Base-by-base conservation (phyloP, 2,888 invertebrate genomes). In the Melitaea athalia region DNA sequence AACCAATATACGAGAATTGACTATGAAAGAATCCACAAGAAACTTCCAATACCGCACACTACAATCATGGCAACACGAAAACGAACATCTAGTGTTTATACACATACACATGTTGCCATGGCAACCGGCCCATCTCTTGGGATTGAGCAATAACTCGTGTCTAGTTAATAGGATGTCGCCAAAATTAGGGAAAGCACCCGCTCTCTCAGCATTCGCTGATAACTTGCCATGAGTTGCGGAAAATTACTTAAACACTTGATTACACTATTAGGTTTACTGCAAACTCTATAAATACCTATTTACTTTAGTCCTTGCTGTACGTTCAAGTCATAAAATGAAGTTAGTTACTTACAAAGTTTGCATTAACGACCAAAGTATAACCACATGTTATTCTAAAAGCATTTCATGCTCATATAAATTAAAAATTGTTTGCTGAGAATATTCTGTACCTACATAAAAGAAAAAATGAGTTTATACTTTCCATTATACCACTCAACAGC, bases 221-320 rank as follows among this genome's bases (percentile, higher is more conserved):
- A 88, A 89, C 85, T 83, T 82, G 80, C 77, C 78, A 79, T 82
- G 79, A 81, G 83, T 83, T 77, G 82, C 82, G 85, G 86, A 85
- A 88, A 90, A 91, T 90, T 85, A 85, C 86, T 84, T 85, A 87
- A 85, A 85, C 84, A 85, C 86, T 84, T 85, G 82, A 86, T 83
- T 85, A 84, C 82, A 77, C 69, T 71, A 76, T 78, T 77, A 67
- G 70, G 69, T 70, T 74, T 72, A 70, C 72, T 66, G 50, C 69
- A 52, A 60, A 63, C 71, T 76, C 74, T 76, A 82, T 85, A 85
- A 86, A 85, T 86, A n/a, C n/a, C n/a, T n/a, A 85, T 86, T 85
- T 86, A 82, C 79, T 38, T 38, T 38, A 38, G 38, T 38, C 38
- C 76, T 78, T 68, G 68, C 70, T 72, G 24, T 24, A 73, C 64